Evolutionary conservation across 1,140 invertebrate genomes (phyloP).

Genomic region (Drosophila obscura): DNA sequence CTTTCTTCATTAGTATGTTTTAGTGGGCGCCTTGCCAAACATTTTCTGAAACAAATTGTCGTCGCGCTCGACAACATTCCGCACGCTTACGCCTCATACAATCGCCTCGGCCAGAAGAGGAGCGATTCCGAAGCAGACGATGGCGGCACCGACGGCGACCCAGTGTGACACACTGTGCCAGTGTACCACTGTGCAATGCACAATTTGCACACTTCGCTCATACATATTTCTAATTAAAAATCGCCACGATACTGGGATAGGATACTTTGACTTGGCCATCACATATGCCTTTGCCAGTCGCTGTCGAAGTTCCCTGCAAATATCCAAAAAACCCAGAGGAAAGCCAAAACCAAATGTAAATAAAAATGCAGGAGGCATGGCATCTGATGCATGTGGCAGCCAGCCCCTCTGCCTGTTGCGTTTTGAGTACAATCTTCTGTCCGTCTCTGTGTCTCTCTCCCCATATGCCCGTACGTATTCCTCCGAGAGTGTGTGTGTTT

Average conservation of each 20-base stretch:
- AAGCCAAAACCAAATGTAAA: constrained; percentile 22
- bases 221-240: constrained; percentile 75
- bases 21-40: constrained; percentile 81
- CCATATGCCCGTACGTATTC: too few relatives aligned
- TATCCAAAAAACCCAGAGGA: constrained; percentile 43
- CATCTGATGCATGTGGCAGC: constrained; percentile 50
- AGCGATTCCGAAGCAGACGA: constrained; percentile 10
- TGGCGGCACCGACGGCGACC: constrained; percentile 32
- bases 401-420: constrained; percentile 40
- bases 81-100: constrained; percentile 67
- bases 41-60: constrained; percentile 83
- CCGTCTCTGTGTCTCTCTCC: background rate
- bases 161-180: constrained; percentile 66
- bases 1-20: constrained; percentile 71
- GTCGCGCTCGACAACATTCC: constrained; percentile 84
- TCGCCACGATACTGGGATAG: constrained; percentile 34
- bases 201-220: constrained; percentile 39
- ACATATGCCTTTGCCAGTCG: constrained; percentile 37
- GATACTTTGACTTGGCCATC: constrained; percentile 69
- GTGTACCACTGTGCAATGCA: constrained; percentile 58
- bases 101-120: constrained; percentile 30
- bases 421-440: constrained; percentile 39
- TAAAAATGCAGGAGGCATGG: constrained; percentile 26
- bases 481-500: constrained; percentile 11
- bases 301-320: constrained; percentile 35